Percentiles rank a stretch among this genome's conserved stretches.
phyloP scores from a whole-genome alignment of 2,888 invertebrate genomes.

The Nebria brevicollis region DNA sequence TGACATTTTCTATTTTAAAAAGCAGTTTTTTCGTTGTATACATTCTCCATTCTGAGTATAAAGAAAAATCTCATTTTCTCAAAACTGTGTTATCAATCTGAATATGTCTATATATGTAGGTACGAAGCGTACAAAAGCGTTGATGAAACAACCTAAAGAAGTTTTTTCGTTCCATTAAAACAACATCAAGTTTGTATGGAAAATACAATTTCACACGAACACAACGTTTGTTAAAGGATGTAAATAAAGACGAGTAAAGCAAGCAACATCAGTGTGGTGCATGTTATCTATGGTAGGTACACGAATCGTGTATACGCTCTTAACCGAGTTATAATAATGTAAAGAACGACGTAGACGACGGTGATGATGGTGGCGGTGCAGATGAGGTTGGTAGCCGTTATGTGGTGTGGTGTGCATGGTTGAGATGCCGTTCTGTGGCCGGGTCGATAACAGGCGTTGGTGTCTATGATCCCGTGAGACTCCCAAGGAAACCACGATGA shows the following conservation, averaged over 20 bases:
- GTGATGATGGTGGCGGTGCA: not conserved
- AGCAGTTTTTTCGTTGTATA: not conserved
- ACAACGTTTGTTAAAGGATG: constrained; percentile 27
- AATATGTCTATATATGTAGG: not conserved
- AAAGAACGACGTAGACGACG: not conserved
- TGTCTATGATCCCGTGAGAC: constrained; percentile 19
- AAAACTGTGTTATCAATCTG: not conserved
- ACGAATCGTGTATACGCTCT: not conserved
- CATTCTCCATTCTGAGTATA: not conserved
- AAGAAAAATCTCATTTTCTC: constrained; percentile 15
- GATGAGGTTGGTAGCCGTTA: not conserved
- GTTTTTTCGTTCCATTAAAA: not conserved
- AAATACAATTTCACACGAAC: not conserved
- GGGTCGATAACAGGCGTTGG: constrained; percentile 21
- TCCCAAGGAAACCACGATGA: constrained; percentile 15
- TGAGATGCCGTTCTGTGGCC: not conserved
- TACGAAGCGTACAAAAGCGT: not conserved
- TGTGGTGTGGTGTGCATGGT: not conserved
- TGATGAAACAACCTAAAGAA: not conserved
- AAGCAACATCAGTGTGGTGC: constrained; percentile 18
- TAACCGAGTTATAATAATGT: not conserved
- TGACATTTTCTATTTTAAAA: not conserved
- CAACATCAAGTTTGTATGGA: not conserved
- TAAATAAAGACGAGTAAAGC: constrained; percentile 26
- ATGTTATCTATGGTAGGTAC: constrained; percentile 5